Evolutionary conservation across 2,888 invertebrate species (phyloP).

Genomic region (Oasisia sp.): DNA sequence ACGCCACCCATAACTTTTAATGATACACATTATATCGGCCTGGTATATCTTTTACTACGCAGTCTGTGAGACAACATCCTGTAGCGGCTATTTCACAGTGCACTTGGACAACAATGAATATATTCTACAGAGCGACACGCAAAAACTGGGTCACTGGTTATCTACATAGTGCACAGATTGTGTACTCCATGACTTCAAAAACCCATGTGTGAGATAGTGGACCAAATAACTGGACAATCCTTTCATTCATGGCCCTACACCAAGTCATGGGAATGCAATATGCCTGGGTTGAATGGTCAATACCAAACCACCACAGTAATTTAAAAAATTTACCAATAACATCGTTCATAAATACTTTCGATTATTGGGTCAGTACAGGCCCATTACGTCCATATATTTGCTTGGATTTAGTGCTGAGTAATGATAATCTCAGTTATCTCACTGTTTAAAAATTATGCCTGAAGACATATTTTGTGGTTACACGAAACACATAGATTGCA

Average conservation of each 20-base stretch:
- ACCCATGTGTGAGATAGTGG: neutral
- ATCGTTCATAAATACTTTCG: too few relatives aligned
- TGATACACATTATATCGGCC: neutral
- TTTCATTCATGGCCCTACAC: neutral
- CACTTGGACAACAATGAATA: neutral
- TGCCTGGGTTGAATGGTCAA: neutral
- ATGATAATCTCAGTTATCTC: too few relatives aligned
- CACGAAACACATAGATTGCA: neutral
- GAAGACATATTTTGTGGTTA: neutral
- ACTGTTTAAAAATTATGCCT: neutral
- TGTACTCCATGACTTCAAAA: neutral
- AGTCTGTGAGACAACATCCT: neutral
- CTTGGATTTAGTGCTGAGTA: too few relatives aligned
- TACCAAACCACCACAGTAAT: neutral
- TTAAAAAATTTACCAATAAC: neutral
- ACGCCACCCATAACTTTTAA: too few relatives aligned
- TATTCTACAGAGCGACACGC: neutral
- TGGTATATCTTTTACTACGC: neutral
- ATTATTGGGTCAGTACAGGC: too few relatives aligned
- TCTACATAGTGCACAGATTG: neutral
- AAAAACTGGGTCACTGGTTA: neutral
- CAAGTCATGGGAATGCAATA: neutral
- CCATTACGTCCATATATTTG: too few relatives aligned
- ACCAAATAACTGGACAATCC: neutral
- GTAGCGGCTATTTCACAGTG: neutral